These are phyloP conservation scores for Anaspis maculata DNA, from an alignment of 2,888 invertebrate species.

Conservation along the genomic window DNA sequence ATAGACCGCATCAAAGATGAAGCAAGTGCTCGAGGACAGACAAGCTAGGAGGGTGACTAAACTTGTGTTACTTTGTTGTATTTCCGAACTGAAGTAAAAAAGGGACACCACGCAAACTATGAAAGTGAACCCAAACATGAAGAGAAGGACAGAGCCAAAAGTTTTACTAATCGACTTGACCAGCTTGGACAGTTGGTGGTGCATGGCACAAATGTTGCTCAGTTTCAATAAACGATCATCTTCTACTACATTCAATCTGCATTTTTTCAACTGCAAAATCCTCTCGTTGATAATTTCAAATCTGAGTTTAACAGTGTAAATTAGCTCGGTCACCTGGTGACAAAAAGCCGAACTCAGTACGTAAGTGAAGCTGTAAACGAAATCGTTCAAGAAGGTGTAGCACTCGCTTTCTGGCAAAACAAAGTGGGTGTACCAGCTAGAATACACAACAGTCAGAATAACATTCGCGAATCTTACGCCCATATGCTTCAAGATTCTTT, in stretches of 20 bases:
- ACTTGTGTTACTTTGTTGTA: not conserved
- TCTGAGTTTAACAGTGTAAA: not conserved
- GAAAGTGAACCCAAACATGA: conserved; percentile 1
- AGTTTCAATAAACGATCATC: too few species aligned
- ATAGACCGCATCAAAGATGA: conserved; percentile 20
- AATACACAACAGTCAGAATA: too few species aligned
- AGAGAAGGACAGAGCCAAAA: conserved; percentile 1
- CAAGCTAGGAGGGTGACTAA: not conserved
- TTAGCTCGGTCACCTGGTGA: not conserved
- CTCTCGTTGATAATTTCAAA: not conserved
- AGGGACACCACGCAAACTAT: not conserved
- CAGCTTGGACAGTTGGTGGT: conserved; percentile 2
- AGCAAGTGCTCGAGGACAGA: not conserved
- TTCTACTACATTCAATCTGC: not conserved
- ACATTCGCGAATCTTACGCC: too few species aligned
- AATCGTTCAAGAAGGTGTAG: too few species aligned
- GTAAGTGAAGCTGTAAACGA: too few species aligned
- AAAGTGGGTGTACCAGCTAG: too few species aligned
- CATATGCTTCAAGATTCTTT: too few species aligned
- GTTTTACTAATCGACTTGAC: conserved; percentile 1
- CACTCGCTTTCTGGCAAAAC: too few species aligned
- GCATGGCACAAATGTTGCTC: not conserved
- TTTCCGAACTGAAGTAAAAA: not conserved
- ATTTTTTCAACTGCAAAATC: not conserved
- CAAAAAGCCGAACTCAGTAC: not conserved